Conservation (phyloP, 2,888 invertebrate species). For the Dicranocentrus wangi region DNA sequence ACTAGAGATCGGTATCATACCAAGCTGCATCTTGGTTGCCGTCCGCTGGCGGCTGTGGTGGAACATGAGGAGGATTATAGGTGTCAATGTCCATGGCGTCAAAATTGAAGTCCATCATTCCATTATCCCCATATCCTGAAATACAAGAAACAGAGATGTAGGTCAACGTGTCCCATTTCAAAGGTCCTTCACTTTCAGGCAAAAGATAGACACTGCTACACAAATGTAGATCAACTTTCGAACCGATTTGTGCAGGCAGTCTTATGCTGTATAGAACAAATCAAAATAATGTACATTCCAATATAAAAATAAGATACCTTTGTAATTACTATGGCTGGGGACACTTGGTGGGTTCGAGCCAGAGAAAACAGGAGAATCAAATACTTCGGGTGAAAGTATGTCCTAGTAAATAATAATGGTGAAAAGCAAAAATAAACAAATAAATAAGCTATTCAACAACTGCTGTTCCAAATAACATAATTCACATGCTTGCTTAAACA, state of each 20-base stretch:
- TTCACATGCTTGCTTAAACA: not conserved
- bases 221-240: not conserved
- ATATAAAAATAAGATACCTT: conserved; percentile 66
- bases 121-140: conserved; percentile 73
- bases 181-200: no score
- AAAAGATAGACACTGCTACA: conserved; percentile 8
- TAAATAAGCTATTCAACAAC: conserved; percentile 31
- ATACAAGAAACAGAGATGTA: no score
- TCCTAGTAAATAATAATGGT: conserved; percentile 78
- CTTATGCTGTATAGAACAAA: no score
- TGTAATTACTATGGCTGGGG: conserved; percentile 78
- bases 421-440: conserved; percentile 60
- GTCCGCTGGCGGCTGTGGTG: conserved; percentile 85
- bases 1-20: conserved; percentile 78
- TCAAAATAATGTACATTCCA: conserved; percentile 4
- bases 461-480: conserved; percentile 15
- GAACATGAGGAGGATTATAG: conserved; percentile 77
- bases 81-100: conserved; percentile 72
- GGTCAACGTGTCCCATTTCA: no score
- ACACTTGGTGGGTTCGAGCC: conserved; percentile 92
- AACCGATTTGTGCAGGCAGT: no score
- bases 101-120: conserved; percentile 73
- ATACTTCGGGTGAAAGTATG: conserved; percentile 92
- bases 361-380: conserved; percentile 87
- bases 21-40: conserved; percentile 95